Percentiles rank a stretch among this genome's conserved stretches.
These are phyloP conservation scores for Thinocorus orbignyianus DNA, from an alignment of 2,113 vertebrate species.

Conservation along the genomic window DNA sequence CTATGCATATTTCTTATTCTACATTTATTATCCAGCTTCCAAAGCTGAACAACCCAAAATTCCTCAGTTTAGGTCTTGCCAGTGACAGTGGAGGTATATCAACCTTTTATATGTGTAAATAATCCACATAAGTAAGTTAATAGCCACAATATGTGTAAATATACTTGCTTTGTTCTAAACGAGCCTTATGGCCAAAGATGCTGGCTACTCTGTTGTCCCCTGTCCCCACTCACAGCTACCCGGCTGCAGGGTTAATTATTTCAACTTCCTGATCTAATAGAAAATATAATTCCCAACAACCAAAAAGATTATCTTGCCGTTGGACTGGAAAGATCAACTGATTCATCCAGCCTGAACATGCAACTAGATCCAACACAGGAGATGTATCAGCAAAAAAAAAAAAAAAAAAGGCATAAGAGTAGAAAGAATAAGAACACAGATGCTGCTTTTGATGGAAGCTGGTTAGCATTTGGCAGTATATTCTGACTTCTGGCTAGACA, in stretches of 20 bases:
- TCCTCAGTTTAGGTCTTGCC: not conserved
- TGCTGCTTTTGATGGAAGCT: not conserved
- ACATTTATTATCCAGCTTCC: not conserved
- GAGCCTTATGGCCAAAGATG: not conserved
- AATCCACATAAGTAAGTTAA: not conserved
- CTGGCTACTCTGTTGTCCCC: not conserved
- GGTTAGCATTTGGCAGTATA: not conserved
- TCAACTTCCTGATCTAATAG: not conserved
- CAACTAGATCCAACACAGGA: not conserved
- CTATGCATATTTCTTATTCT: not conserved
- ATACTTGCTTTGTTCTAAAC: not conserved
- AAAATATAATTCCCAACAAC: not conserved
- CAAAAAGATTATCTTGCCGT: not conserved
- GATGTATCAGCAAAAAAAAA: not conserved
- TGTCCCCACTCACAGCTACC: not conserved
- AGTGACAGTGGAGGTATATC: not conserved
- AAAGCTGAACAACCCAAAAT: not conserved
- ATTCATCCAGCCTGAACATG: not conserved
- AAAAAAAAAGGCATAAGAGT: not conserved
- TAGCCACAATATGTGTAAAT: not conserved
- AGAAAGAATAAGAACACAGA: not conserved
- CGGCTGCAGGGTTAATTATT: not conserved
- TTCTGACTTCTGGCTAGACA: not conserved
- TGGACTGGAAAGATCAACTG: not conserved
- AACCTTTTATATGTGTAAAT: not conserved